Base-by-base conservation (phyloP, 1,140 invertebrate species). In the Lanistes nyassanus region DNA sequence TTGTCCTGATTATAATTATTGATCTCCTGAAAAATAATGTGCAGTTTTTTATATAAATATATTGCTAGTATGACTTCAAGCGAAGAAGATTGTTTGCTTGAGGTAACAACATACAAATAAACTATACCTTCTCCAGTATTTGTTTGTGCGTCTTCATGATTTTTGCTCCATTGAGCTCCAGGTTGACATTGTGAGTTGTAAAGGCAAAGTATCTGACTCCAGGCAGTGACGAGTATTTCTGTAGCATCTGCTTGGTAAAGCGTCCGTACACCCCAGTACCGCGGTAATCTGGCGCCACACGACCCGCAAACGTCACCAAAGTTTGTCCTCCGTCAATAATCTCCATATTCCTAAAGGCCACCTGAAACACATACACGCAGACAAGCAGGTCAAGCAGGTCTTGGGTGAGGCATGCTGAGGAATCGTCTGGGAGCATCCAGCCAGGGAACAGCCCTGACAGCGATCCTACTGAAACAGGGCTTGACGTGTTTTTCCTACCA, bases 251-350 rank as follows among this genome's bases (percentile, higher is more conserved):
- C 51, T 23, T 11, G 13, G 13, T 31, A 36, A 65, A 65, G 6
- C 62, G 62, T 11, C 62, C 62, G 29, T 65, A 65, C 62, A 65
- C 37, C 37, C 62, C 62, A 6, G 6, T 6, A 29, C 62, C 62
- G 21, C 62, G n/a, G 34, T 36, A 65, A 9, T 65, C 11, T 34
- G 26, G 26, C 9, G 2, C 11, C 9, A 31, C 37, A 13, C 62
- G 31, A 21, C 62, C 62, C 11, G 62, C 62, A 36, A 5, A 31
- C 62, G 29, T 31, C 62, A 65, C 29, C n/a, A 65, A 19, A 4
- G 62, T 65, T 36, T 65, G 62, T 13, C 29, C 62, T 11, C 62
- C 62, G 62, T 65, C 62, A 29, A 65, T 11, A 29, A 65, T 19
- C 21, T 9, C 21, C n/a, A 36, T 65, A 36, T 11, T 34, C 26